Evolutionary conservation across 1,140 invertebrate species (phyloP).

Genomic region (Penaeus indicus): DNA sequence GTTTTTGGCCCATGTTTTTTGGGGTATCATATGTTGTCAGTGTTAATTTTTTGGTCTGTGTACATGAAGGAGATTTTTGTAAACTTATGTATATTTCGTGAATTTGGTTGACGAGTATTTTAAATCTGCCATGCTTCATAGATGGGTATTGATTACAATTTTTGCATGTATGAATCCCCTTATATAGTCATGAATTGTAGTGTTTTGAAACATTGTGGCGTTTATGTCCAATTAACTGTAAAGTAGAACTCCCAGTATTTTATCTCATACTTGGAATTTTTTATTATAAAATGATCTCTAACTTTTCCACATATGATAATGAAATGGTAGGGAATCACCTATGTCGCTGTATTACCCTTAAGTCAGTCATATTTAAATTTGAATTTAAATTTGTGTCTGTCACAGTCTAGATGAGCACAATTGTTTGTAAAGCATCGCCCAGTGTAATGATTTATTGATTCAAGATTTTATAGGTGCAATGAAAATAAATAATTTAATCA

Average conservation of each 20-base stretch:
- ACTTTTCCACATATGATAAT: conserved; percentile 56
- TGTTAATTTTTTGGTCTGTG: conserved; percentile 31
- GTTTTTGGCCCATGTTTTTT: conserved; percentile 24
- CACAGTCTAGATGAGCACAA: conserved; percentile 47
- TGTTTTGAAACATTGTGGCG: conserved; percentile 38
- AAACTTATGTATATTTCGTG: conserved; percentile 21
- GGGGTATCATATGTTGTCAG: conserved; percentile 34
- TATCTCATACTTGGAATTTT: conserved; percentile 55
- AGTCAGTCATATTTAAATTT: conserved; percentile 57
- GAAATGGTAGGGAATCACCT: conserved; percentile 50
- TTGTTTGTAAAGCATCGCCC: conserved; percentile 56
- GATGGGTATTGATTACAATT: conserved; percentile 44
- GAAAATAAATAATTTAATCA: conserved; percentile 50
- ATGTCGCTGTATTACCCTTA: conserved; percentile 51
- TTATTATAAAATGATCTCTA: conserved; percentile 62
- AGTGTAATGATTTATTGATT: conserved; percentile 51
- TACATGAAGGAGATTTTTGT: conserved; percentile 36
- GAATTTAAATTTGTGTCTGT: conserved; percentile 54
- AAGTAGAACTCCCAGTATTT: conserved; percentile 55
- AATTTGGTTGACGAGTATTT: conserved; percentile 38
- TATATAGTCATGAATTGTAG: conserved; percentile 41
- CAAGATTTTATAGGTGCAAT: conserved; percentile 56
- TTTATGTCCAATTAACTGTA: conserved; percentile 55
- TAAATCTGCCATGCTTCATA: conserved; percentile 49
- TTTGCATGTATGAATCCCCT: conserved; percentile 49